Evolutionary conservation across 2,888 invertebrate species (phyloP), one percentile per base, ranked within the genome.

Genomic region (Bruchidius siliquastri): DNA sequence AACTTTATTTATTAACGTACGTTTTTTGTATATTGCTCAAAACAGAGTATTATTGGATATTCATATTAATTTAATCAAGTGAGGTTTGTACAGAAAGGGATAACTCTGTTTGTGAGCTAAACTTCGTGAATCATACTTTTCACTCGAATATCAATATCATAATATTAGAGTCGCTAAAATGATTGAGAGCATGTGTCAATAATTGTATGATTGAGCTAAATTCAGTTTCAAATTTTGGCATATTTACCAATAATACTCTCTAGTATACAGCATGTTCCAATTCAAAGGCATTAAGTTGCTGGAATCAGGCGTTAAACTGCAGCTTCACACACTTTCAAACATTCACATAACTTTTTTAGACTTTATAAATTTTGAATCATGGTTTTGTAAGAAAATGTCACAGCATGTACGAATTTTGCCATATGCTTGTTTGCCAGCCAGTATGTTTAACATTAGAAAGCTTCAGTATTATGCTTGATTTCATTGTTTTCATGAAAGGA

Each of bases 1-100:
- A 71, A 70, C 71, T 74, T 74, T 72, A 76, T 74, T 74, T 73
- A 73, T 74, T 75, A 8, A 49, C n/a, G n/a, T 49, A 49, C 13
- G 13, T 72, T 75, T 72, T 75, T 72, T 71, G 67, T 72, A 72
- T 72, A 74, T 70, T 72, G 72, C 75, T 75, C 75, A 75, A 72
- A 72, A 26, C 70, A 71, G 71, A 67, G 68, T 71, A 67, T 71
- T 22, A 67, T 21, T 71, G 67, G 22, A 21, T 10, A 18, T 49
- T 8, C 4, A 8, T 13, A 49, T 49, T 13, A 49, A 49, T 49
- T 49, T 49, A 13, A 49, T 49, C 18, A 49, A 49, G 13, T 49
- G 8, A 26, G 8, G 26, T 26, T 26, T 26, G 2, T 26, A 26
- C 8, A 26, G 2, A 26, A 26, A 26, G 8, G 26, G 26, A 8